These are phyloP conservation scores for Sphecodes monilicornis DNA, from an alignment of 2,888 invertebrate species.

Conservation along the genomic window DNA sequence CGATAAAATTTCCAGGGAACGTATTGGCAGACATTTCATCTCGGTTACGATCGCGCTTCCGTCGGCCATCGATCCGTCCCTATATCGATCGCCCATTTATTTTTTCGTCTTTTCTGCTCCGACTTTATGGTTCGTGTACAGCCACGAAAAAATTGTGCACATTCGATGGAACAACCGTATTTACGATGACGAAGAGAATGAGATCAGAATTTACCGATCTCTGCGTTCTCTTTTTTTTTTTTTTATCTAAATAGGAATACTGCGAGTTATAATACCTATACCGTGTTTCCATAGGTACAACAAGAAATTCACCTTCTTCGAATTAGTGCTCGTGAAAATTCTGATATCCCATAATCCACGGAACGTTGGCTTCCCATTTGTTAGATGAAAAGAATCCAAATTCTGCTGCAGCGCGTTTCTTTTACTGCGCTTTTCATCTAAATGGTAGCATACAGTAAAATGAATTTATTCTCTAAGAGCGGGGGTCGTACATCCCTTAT, in stretches of 20 bases:
- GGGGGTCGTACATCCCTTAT: neutral
- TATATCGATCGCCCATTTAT: constrained; percentile 22
- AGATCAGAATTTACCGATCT: constrained; percentile 1
- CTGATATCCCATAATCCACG: neutral
- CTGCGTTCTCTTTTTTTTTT: neutral
- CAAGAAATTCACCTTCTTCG: neutral
- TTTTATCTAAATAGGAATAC: neutral
- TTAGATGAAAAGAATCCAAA: neutral
- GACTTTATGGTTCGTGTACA: constrained; percentile 22
- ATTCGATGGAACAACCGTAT: constrained; percentile 15
- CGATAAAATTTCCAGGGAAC: neutral
- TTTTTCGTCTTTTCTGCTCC: constrained; percentile 14
- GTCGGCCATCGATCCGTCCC: constrained; percentile 17
- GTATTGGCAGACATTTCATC: constrained; percentile 21
- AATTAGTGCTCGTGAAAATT: neutral
- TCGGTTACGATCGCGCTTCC: constrained; percentile 33
- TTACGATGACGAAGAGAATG: constrained; percentile 6
- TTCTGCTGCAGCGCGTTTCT: neutral
- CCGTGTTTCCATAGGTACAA: neutral
- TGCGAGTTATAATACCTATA: neutral
- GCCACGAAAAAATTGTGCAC: constrained; percentile 7
- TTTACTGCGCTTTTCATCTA: neutral
- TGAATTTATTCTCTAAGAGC: neutral
- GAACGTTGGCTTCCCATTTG: neutral
- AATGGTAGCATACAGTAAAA: neutral